These are phyloP conservation scores for Numenius phaeopus DNA, from an alignment of 2,797 vertebrate genomes.

Conservation along the genomic window DNA sequence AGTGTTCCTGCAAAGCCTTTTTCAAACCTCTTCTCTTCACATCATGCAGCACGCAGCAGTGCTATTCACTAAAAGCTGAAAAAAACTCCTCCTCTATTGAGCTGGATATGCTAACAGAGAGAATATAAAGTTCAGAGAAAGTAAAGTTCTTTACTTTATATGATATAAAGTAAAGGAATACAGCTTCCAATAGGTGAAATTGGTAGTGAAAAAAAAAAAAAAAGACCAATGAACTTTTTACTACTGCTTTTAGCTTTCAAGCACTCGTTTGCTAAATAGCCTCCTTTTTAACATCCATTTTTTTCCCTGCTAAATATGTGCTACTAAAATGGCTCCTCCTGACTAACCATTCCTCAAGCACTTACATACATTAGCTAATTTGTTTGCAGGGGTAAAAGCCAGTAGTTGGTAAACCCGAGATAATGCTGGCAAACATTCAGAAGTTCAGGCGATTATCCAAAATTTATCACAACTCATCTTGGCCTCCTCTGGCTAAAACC, in stretches of 20 bases:
- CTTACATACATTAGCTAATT: neutral
- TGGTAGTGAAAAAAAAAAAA: neutral
- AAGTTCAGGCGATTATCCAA: neutral
- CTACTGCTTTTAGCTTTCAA: conserved; percentile 57
- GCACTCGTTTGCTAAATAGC: conserved; percentile 40
- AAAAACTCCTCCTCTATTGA: conserved; percentile 8
- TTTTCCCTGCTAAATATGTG: neutral
- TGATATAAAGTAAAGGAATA: neutral
- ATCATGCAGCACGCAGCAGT: conserved; percentile 58
- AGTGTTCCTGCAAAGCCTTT: conserved; percentile 54
- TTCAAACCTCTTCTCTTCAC: conserved; percentile 60
- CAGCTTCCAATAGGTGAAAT: conserved; percentile 52
- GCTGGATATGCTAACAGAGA: conserved; percentile 38
- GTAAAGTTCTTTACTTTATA: too few species aligned
- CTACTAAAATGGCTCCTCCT: neutral
- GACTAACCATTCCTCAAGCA: neutral
- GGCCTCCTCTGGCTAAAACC: neutral
- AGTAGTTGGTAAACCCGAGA: neutral
- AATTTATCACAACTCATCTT: neutral
- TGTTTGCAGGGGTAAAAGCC: neutral
- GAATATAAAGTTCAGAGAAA: conserved; percentile 38
- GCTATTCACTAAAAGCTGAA: conserved; percentile 67
- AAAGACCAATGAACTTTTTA: conserved; percentile 27
- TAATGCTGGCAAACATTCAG: neutral
- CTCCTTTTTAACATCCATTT: conserved; percentile 41